Evolutionary conservation across 2,113 vertebrate genomes (phyloP), one percentile per base, ranked within the genome.

Genomic region (Nyctereutes procyonoides): DNA sequence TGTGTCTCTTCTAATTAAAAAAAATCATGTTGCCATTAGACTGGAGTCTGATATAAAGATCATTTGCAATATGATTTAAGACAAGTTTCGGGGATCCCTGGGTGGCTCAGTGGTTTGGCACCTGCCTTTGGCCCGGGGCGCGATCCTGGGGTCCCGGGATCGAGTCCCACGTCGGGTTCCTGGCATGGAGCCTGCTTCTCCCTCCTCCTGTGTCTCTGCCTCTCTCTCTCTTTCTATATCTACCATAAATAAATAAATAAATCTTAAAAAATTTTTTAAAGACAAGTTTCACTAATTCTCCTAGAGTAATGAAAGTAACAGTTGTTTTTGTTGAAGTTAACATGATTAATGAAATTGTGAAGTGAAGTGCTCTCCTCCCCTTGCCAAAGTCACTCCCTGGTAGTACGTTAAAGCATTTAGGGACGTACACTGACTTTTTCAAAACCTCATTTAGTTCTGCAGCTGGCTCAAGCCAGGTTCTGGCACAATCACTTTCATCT

Each of bases 401-500:
- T 88, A 88, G 74, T 92, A 30, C 1, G 5, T 91, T 76, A 89
- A 76, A 90, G 17, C 55, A 48, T 83, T 96, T 35, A 90, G 17
- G 9, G 17, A 84, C 24, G 2, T n/a, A 35, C 3, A 7, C 48
- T 38, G 28, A 63, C 79, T 90, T 88, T 97, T 92, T 92, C 85
- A 94, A 93, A 62, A 86, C 85, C 90, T 89, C 95, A 86, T 88
- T 96, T 90, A 84, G 58, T 76, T 77, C 90, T 94, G 62, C 65
- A 97, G 71, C 84, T 97, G 87, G 65, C 80, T 96, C 20, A 30
- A 71, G 43, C 83, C 88, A 96, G 80, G 87, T 92, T 94, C 84
- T 94, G 90, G 88, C 88, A 96, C 96, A 90, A 58, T 95, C 84
- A 51, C 69, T 80, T 97, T 94, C 90, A 96, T 96, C 95, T 87